Conservation (phyloP, 2,113 vertebrate genomes). For the Psammodynastes pulverulentus region DNA sequence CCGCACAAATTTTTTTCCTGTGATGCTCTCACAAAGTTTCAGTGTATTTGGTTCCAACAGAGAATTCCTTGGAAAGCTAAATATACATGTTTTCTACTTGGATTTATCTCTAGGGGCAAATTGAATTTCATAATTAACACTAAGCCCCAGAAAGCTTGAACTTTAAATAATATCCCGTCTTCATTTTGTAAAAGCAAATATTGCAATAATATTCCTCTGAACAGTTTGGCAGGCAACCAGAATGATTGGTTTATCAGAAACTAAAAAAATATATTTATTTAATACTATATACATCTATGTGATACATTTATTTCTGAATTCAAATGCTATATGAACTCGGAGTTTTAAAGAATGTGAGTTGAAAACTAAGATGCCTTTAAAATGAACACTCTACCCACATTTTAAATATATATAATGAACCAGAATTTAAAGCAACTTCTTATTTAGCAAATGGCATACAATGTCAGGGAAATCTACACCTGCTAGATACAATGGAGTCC, state of each 20-base stretch:
- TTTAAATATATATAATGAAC: neutral
- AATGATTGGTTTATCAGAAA: neutral
- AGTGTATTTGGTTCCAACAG: neutral
- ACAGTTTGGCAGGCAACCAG: neutral
- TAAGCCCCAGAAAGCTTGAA: neutral
- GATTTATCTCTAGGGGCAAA: constrained; percentile 22
- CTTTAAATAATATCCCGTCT: neutral
- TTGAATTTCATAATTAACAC: constrained; percentile 6
- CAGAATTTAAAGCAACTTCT: neutral
- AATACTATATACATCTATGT: neutral
- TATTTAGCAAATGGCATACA: neutral
- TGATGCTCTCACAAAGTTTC: constrained; percentile 19
- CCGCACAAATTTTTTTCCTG: constrained; percentile 20
- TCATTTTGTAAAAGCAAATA: neutral
- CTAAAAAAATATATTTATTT: neutral
- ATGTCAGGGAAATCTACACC: neutral
- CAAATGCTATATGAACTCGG: neutral
- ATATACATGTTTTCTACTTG: neutral
- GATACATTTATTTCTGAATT: neutral
- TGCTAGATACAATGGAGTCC: neutral
- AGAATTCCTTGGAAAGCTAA: neutral
- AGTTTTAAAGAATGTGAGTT: neutral
- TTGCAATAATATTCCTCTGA: neutral
- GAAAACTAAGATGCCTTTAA: neutral
- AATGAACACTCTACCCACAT: neutral